phyloP scores from a whole-genome alignment of 2,888 invertebrate species.

The Drosophila lutescens region DNA sequence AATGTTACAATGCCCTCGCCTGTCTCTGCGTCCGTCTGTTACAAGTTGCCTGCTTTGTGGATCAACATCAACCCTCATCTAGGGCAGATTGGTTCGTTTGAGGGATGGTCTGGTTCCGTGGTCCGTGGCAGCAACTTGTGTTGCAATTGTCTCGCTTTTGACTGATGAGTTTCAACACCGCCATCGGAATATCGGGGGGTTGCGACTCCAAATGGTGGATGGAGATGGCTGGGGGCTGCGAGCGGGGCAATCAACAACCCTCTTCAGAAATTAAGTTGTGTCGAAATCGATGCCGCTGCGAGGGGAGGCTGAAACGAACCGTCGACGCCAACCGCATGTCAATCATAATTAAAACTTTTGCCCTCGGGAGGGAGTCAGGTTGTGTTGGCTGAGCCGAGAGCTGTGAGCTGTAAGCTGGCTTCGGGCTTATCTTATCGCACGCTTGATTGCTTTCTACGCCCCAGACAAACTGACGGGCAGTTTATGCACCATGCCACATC shows the following conservation, averaged over 20 bases:
- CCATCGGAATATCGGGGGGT: conserved; percentile 9
- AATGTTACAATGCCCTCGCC: conserved; percentile 55
- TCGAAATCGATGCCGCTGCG: conserved; percentile 73
- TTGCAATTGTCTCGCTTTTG: conserved; percentile 68
- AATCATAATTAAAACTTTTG: conserved; percentile 76
- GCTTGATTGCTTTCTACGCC: conserved; percentile 68
- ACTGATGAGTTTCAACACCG: conserved; percentile 73
- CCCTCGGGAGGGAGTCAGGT: conserved; percentile 14
- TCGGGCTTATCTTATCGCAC: conserved; percentile 69
- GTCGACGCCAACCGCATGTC: conserved; percentile 69
- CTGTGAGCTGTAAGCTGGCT: conserved; percentile 25
- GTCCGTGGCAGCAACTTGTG: conserved; percentile 59
- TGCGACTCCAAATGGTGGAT: background rate
- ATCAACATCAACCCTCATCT: conserved; percentile 38
- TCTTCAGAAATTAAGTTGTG: conserved; percentile 76
- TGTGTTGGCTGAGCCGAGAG: conserved; percentile 15
- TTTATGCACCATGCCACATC: background rate
- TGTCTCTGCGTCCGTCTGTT: conserved; percentile 8
- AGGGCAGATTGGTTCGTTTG: conserved; percentile 21
- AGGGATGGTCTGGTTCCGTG: conserved; percentile 44
- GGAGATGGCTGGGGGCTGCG: background rate
- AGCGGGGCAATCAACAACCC: conserved; percentile 69
- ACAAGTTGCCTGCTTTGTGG: conserved; percentile 1
- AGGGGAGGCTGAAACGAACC: conserved; percentile 46
- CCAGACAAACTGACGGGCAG: conserved; percentile 15